These are phyloP conservation scores for Sandelia bainsii DNA, from an alignment of 2,797 vertebrate genomes.

Conservation along the genomic window DNA sequence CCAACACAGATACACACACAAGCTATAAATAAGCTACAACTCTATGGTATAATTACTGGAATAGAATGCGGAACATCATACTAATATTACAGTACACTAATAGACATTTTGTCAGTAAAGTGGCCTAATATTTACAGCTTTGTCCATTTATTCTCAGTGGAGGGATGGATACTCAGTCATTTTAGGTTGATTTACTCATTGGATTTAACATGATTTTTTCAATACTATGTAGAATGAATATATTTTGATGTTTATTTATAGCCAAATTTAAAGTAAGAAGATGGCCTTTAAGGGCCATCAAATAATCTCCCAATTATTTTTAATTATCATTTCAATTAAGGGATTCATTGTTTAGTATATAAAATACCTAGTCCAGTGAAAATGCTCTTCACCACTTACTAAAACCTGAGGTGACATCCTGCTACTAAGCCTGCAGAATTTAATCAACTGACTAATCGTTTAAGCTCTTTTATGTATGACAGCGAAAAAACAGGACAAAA, in stretches of 20 bases:
- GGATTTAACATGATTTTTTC: too few species aligned
- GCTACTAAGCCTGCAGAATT: too few species aligned
- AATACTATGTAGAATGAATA: neutral
- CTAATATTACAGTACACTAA: neutral
- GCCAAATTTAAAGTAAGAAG: too few species aligned
- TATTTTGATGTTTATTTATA: neutral
- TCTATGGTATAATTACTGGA: constrained; percentile 16
- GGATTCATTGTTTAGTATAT: too few species aligned
- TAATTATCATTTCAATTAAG: too few species aligned
- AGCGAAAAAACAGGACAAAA: neutral
- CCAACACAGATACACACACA: constrained; percentile 18
- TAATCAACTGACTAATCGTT: too few species aligned
- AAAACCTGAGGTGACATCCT: too few species aligned
- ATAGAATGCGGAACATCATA: constrained; percentile 4
- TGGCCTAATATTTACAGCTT: neutral
- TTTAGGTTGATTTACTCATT: neutral
- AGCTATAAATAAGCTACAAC: constrained; percentile 38
- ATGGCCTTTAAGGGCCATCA: neutral
- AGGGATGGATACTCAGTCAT: neutral
- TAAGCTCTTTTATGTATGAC: neutral
- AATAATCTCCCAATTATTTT: neutral
- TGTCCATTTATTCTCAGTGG: neutral
- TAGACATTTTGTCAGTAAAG: neutral
- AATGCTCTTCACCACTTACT: too few species aligned
- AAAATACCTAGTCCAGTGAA: too few species aligned